phyloP scores from a whole-genome alignment of 2,113 vertebrate genomes.

The Vulpes ferrilata region DNA sequence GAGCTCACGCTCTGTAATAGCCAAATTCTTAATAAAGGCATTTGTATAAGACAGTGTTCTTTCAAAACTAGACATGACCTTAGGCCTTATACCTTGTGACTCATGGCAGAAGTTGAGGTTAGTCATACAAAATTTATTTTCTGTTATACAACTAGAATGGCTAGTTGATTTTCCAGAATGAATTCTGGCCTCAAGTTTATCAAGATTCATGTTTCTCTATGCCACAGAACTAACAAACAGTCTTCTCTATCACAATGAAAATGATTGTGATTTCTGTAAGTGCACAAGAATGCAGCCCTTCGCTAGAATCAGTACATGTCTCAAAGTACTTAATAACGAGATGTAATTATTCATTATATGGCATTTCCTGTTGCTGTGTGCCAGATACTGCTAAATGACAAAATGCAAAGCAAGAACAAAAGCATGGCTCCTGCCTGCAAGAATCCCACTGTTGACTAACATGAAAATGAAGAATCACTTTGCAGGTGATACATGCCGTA shows the following conservation, averaged over 20 bases:
- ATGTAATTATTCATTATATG: not conserved
- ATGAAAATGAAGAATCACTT: fast-evolving
- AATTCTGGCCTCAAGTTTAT: not conserved
- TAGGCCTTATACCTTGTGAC: not conserved
- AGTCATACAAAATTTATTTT: not conserved
- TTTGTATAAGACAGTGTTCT: slow-evolving; percentile 59
- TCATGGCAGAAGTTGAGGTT: not conserved
- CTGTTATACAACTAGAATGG: not conserved
- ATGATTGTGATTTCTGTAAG: not conserved
- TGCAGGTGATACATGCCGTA: not conserved
- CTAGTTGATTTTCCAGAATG: not conserved
- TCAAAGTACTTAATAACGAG: not conserved
- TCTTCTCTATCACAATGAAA: not conserved
- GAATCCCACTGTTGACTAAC: not conserved
- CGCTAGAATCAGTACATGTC: too few relatives aligned
- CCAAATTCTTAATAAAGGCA: slow-evolving; percentile 48
- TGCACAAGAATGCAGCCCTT: too few relatives aligned
- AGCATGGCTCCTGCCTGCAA: not conserved
- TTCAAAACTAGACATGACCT: not conserved
- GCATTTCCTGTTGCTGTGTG: not conserved
- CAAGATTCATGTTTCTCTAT: not conserved
- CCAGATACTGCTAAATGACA: not conserved
- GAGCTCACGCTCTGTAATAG: not conserved
- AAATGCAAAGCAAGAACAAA: not conserved
- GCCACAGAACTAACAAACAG: too few relatives aligned